A percentile compares a stretch with the other conserved stretches of the same genome.
These are phyloP conservation scores for Rhabdomys pumilio DNA, from an alignment of 2,797 vertebrate genomes.

Conservation along the genomic window DNA sequence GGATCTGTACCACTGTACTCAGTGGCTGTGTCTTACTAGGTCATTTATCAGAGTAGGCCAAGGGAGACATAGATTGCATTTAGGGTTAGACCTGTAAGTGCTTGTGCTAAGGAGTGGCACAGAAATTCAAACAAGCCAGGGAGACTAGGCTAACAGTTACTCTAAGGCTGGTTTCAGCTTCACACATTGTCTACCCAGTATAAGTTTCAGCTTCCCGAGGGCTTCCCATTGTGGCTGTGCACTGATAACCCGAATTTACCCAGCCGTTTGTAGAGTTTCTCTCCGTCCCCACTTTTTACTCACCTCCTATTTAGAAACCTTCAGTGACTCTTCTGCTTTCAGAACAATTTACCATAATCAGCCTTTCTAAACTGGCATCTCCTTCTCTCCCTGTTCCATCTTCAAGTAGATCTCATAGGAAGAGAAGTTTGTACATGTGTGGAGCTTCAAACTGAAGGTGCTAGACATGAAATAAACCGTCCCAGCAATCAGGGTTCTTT, in stretches of 20 bases:
- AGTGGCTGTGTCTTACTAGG: neutral
- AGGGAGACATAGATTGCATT: conserved; percentile 7
- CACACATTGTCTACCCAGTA: conserved; percentile 60
- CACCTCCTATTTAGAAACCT: conserved; percentile 52
- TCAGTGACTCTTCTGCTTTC: conserved; percentile 5
- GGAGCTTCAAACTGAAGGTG: neutral
- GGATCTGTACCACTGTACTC: neutral
- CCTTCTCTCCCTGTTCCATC: neutral
- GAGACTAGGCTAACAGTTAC: conserved; percentile 30
- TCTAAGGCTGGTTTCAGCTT: conserved; percentile 59
- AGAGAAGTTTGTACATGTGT: neutral
- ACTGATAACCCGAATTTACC: conserved; percentile 78
- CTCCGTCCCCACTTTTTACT: conserved; percentile 41
- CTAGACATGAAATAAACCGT: conserved; percentile 30
- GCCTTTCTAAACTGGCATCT: conserved; percentile 20
- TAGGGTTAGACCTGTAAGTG: conserved; percentile 30
- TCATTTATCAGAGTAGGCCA: conserved; percentile 43
- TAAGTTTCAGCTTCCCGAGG: conserved; percentile 72
- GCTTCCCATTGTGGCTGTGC: conserved; percentile 64
- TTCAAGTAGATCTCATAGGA: neutral
- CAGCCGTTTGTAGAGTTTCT: conserved; percentile 28
- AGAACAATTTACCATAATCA: conserved; percentile 48
- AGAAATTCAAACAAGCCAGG: conserved; percentile 18
- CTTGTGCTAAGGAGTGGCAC: conserved; percentile 45
- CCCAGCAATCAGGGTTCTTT: conserved; percentile 1